Base-by-base conservation (phyloP, 2,888 invertebrate species). In the Eutolmus rufibarbis region DNA sequence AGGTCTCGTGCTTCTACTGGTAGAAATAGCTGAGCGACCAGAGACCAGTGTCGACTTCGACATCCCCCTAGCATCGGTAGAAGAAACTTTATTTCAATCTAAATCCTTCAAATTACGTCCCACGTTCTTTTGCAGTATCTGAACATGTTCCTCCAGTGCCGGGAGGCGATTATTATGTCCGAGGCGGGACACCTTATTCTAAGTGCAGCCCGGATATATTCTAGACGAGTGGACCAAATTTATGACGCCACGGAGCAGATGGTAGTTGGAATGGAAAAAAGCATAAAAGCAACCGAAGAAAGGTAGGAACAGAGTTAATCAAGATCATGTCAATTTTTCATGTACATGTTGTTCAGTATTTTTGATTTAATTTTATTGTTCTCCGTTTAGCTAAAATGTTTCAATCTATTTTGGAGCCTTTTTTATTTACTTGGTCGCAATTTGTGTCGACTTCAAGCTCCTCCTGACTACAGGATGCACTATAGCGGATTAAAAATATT, bases 171-270 rank as follows among this genome's bases (percentile, higher is more conserved):
- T 3, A 87, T 89, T 28, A 88, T 90, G 40, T 87, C 89, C 66
- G 90, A 91, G 86, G 89, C 90, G 7, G 91, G 91, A 4, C 90
- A 90, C 46, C 88, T 91, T 34, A 89, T 92, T 5, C 89, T 91
- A 9, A 91, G 90, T 85, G 91, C 91, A 3, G 90, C 91, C 0
- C 91, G 91, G 89, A 91, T 92, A 86, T 92, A 91, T 88, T 89
- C 90, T 0, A 90, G 91, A 86, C 90, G 92, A 43, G 91, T 92
- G 12, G 92, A 92, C 66, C 90, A 89, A 34, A 88, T 92, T 66
- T 89, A 90, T 74, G 90, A 91, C 77, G 87, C 89, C n/a, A 90
- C 91, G 40, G 89, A 90, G 81, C 89, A 90, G 8, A 90, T 91
- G 12, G 16, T 66, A 3, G 23, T 78, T 16, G 86, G 86, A 57